Conservation (phyloP, 2,113 vertebrate species). For the Monarcha castaneiventris region DNA sequence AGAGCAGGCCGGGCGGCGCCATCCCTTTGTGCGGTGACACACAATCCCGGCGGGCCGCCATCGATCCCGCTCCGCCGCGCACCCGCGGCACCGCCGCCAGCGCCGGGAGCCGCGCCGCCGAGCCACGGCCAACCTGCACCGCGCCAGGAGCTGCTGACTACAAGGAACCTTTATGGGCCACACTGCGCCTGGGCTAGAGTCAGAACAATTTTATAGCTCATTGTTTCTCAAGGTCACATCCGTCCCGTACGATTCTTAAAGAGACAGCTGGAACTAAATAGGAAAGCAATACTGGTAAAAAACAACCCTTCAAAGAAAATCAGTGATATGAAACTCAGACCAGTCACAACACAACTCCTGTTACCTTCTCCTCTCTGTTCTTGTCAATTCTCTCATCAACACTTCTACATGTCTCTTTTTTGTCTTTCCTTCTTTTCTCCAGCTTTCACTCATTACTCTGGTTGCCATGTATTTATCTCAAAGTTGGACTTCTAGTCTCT, state of each 20-base stretch:
- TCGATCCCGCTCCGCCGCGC: conserved; percentile 73
- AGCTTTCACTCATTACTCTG: background rate
- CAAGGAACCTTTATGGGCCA: conserved; percentile 61
- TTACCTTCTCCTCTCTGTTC: background rate
- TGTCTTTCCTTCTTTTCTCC: background rate
- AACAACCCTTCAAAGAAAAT: background rate
- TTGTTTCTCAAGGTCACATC: conserved; percentile 77
- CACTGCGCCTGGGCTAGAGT: conserved; percentile 4
- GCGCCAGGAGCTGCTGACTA: conserved; percentile 78
- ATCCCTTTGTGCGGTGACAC: conserved; percentile 92
- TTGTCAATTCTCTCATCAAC: background rate
- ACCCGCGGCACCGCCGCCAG: conserved; percentile 27
- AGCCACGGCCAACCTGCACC: conserved; percentile 66
- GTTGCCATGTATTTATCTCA: background rate
- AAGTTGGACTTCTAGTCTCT: background rate
- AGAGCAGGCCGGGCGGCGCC: conserved; percentile 90
- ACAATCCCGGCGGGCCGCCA: conserved; percentile 77
- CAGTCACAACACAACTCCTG: background rate
- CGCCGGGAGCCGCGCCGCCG: conserved; percentile 33
- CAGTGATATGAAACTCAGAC: background rate
- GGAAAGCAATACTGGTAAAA: background rate
- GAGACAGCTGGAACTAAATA: background rate
- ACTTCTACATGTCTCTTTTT: background rate
- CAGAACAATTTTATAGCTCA: conserved; percentile 66
- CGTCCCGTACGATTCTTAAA: background rate